Evolutionary conservation across 1,140 invertebrate species (phyloP), one percentile per base, ranked within the genome.

Genomic region (Drosophila pandora): DNA sequence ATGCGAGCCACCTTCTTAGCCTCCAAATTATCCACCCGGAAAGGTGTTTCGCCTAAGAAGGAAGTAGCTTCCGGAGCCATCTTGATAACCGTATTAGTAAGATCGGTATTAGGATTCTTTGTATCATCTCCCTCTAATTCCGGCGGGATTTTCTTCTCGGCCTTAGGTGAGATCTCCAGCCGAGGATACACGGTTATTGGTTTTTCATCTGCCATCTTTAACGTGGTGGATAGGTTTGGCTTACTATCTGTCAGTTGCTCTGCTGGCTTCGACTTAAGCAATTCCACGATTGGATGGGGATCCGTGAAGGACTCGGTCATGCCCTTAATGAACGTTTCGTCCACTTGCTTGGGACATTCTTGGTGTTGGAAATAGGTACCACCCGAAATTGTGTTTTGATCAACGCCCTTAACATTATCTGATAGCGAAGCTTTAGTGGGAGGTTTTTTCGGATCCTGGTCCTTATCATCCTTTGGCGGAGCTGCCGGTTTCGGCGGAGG

Each of bases 41-140:
- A 39, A 8, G 73, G 62, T 34, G 78, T 79, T 4, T 89, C 57
- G 3, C 56, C 34, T 0, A 87, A 28, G 2, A 79, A 7, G 0
- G 57, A 21, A 21, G 78, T 71, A 0, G 79, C 75, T 6, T 17
- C 53, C 3, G 49, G 53, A 2, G 78, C 70, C 82, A 59, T 69
- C 5, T 23, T 47, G 22, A 65, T 71, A 9, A 82, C 59, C 12
- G 39, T 10, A 2, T 74, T 75, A 25, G 82, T 69, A 45, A 87
- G 12, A 0, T 48, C 47, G 6, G 58, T 34, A 5, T 5, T 5
- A 6, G 17, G 13, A 13, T 43, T 17, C 4, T 21, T 13, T 43
- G 2, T 7, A 8, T 43, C n/a, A 17, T 17, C 13, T 8, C 12
- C 37, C 2, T 9, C 2, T 1, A 5, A 2, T 3, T 25, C 30